phyloP scores from a whole-genome alignment of 2,888 invertebrate genomes.

The Neuroscelio doddi region DNA sequence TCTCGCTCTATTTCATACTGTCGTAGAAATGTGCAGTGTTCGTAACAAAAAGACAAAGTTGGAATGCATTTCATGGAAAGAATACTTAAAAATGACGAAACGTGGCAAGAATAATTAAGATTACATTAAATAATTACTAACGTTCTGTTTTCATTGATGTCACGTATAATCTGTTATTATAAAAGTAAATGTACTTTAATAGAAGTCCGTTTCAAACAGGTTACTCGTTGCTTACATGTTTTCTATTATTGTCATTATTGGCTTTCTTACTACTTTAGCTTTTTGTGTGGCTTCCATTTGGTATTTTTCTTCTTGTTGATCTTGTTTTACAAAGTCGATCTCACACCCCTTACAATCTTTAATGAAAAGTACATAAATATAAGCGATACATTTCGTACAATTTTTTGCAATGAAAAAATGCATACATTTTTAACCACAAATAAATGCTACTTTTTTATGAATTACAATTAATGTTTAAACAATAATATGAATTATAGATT shows the following conservation, averaged over 20 bases:
- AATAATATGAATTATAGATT: too few species aligned
- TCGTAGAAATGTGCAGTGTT: slow-evolving; percentile 23
- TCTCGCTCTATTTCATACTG: slow-evolving; percentile 38
- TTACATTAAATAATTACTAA: too few species aligned
- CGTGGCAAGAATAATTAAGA: slow-evolving; percentile 15
- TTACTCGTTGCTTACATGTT: slow-evolving; percentile 20
- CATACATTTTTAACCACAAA: too few species aligned
- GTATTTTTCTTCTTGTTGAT: slow-evolving; percentile 27
- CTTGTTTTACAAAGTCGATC: background rate
- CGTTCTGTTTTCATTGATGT: too few species aligned
- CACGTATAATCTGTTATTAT: too few species aligned
- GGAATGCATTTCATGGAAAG: slow-evolving; percentile 1
- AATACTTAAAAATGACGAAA: slow-evolving; percentile 27
- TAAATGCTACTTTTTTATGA: too few species aligned
- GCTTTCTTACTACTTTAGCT: slow-evolving; percentile 43
- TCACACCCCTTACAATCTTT: too few species aligned
- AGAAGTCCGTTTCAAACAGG: too few species aligned
- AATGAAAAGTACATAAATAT: background rate
- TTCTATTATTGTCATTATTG: slow-evolving; percentile 45
- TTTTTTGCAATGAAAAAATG: too few species aligned
- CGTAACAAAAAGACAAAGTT: slow-evolving; percentile 33
- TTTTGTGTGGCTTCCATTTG: slow-evolving; percentile 59
- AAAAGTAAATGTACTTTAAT: too few species aligned
- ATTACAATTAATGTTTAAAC: too few species aligned
- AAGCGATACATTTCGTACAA: too few species aligned